These are phyloP conservation scores for Heterodera filipjevi DNA, from an alignment of 2,888 invertebrate species.

Conservation along the genomic window DNA sequence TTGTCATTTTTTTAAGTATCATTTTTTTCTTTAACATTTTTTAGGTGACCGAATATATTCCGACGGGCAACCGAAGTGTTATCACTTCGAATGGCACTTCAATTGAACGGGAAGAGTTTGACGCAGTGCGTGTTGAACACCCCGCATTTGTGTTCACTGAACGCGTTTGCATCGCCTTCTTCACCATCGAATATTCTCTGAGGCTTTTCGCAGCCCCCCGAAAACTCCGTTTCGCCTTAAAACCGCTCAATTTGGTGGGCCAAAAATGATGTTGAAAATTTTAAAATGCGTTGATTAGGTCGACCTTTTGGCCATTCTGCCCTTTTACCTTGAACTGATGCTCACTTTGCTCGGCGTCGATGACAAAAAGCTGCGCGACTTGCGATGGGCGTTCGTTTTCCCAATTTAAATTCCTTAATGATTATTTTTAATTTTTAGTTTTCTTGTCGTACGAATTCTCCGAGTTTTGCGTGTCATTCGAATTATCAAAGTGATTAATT, in stretches of 20 bases:
- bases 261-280: conserved; percentile 22
- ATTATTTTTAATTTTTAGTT: conserved; percentile 27
- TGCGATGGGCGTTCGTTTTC: conserved; percentile 54
- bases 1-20: too few relatives aligned
- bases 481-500: conserved; percentile 59
- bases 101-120: conserved; percentile 54
- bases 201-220: conserved; percentile 59
- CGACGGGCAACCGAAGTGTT: conserved; percentile 59
- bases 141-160: conserved; percentile 65
- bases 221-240: conserved; percentile 61
- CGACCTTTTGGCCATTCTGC: conserved; percentile 56
- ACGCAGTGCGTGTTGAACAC: conserved; percentile 62
- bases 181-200: conserved; percentile 48
- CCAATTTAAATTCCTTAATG: not conserved
- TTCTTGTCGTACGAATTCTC: conserved; percentile 64
- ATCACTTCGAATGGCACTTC: conserved; percentile 59
- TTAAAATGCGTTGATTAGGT: conserved; percentile 11
- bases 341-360: conserved; percentile 63
- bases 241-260: conserved; percentile 57
- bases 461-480: conserved; percentile 60
- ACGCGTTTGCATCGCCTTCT: conserved; percentile 64
- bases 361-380: conserved; percentile 60
- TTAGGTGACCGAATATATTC: conserved; percentile 57
- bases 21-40: conserved; percentile 26
- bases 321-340: conserved; percentile 63